These are phyloP conservation scores for Lepus oiostolus DNA, from an alignment of 2,797 vertebrate genomes.

Conservation along the genomic window DNA sequence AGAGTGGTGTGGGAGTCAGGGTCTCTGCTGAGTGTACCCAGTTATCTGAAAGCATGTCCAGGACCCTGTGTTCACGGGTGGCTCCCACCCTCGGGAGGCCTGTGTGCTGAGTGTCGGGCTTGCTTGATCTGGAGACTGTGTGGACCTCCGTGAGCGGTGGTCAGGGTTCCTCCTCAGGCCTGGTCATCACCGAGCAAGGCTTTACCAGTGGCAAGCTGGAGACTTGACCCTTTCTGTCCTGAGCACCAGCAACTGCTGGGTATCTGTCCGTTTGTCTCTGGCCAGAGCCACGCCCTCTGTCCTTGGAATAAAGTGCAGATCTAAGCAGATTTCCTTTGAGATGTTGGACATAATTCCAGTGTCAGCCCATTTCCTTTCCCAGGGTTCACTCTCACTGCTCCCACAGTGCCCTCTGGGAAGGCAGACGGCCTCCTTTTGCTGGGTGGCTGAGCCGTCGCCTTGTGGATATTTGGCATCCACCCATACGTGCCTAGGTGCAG, in stretches of 20 bases:
- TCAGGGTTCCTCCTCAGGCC: not conserved
- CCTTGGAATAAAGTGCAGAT: not conserved
- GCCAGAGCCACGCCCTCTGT: not conserved
- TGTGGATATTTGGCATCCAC: not conserved
- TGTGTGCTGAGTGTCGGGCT: not conserved
- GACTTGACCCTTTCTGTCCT: not conserved
- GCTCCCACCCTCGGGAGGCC: not conserved
- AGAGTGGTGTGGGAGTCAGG: rapidly evolving
- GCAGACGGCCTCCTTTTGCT: not conserved
- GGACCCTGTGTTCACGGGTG: not conserved
- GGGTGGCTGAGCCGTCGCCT: not conserved
- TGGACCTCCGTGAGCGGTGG: not conserved
- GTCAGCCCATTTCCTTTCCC: not conserved
- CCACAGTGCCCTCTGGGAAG: not conserved
- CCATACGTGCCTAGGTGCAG: not conserved
- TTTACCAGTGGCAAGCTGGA: not conserved
- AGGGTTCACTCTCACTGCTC: not conserved
- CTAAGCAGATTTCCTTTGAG: not conserved
- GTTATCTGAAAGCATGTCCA: not conserved
- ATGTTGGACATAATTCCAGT: not conserved
- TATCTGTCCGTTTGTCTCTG: not conserved
- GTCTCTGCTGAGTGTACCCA: not conserved
- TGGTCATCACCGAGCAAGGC: not conserved
- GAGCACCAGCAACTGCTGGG: not conserved
- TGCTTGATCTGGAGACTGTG: too few species aligned